These are phyloP conservation scores for Epinephelus cyanopodus DNA, from an alignment of 2,113 vertebrate genomes.

Conservation along the genomic window DNA sequence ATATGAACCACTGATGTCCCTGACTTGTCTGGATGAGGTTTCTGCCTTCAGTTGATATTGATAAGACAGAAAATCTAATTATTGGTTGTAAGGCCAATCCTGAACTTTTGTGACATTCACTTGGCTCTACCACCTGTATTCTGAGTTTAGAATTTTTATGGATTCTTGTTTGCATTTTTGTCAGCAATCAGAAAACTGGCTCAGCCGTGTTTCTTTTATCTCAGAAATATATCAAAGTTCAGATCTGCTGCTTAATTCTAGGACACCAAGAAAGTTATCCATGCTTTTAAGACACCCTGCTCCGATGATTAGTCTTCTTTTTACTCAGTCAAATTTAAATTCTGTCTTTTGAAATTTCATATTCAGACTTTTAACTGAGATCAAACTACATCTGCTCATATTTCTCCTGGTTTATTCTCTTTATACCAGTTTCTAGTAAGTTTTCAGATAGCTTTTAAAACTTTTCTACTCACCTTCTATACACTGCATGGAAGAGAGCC, in stretches of 20 bases:
- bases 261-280: conserved; percentile 1
- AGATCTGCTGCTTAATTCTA: neutral
- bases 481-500: neutral
- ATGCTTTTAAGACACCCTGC: neutral
- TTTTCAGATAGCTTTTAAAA: neutral
- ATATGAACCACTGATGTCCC: neutral
- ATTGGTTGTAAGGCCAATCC: neutral
- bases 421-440: neutral
- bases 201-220: conserved; percentile 24
- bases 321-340: conserved; percentile 16
- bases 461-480: conserved; percentile 1
- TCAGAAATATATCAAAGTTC: neutral
- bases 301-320: conserved; percentile 8
- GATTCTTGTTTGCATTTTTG: conserved; percentile 40
- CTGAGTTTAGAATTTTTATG: neutral
- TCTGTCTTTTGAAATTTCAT: conserved; percentile 32
- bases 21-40: conserved; percentile 14
- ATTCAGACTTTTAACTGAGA: conserved; percentile 29
- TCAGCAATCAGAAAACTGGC: conserved; percentile 13
- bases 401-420: conserved; percentile 31
- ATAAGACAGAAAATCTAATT: conserved; percentile 10
- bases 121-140: neutral
- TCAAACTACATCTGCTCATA: conserved; percentile 41
- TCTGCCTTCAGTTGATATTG: conserved; percentile 8
- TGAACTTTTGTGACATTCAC: conserved; percentile 21